Conservation (phyloP, 2,888 invertebrate genomes). For the Phasia obesa region DNA sequence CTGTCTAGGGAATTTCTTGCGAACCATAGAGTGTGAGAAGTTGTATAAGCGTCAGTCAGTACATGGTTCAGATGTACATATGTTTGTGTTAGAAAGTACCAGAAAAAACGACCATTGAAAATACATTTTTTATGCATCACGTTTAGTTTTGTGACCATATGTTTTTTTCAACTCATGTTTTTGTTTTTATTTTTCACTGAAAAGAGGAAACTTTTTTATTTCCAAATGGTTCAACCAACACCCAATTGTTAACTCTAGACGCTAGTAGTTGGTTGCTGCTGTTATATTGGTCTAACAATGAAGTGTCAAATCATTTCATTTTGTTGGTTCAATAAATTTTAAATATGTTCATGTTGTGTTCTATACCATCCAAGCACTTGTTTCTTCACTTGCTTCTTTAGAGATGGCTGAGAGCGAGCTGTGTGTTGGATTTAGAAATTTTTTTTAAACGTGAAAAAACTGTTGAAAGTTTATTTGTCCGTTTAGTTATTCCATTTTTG, state of each 20-base stretch:
- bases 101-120: slow-evolving; percentile 68
- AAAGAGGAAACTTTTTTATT: slow-evolving; percentile 15
- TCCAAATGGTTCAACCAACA: slow-evolving; percentile 22
- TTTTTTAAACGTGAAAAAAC: slow-evolving; percentile 43
- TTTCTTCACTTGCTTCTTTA: background rate
- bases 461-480: slow-evolving; percentile 40
- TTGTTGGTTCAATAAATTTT: slow-evolving; percentile 68
- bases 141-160: slow-evolving; percentile 43
- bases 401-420: background rate
- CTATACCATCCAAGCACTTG: background rate
- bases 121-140: slow-evolving; percentile 58
- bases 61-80: slow-evolving; percentile 20
- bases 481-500: background rate
- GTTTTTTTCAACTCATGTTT: slow-evolving; percentile 61
- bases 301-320: slow-evolving; percentile 80
- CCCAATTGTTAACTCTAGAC: slow-evolving; percentile 5
- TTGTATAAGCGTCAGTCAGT: slow-evolving; percentile 22
- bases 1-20: slow-evolving; percentile 80
- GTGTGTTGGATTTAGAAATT: slow-evolving; percentile 34
- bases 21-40: slow-evolving; percentile 55
- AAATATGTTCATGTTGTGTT: slow-evolving; percentile 26
- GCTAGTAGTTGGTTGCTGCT: slow-evolving; percentile 1
- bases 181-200: slow-evolving; percentile 48
- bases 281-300: slow-evolving; percentile 76
- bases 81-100: background rate